Evolutionary conservation across 2,797 vertebrate genomes (phyloP).

Genomic region (Tapera naevia): DNA sequence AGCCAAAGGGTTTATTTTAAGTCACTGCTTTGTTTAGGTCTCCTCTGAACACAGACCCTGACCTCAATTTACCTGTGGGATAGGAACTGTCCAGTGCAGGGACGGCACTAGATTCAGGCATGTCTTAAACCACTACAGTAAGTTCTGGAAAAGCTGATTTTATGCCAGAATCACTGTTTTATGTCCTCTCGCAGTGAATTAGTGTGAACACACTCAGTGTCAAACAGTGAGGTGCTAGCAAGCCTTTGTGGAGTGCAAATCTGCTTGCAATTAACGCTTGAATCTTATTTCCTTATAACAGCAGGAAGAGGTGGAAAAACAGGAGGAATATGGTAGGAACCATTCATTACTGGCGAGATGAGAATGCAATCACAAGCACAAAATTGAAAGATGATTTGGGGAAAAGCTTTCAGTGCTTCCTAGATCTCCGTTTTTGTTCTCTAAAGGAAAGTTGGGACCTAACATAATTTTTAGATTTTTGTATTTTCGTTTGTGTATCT

Average conservation of each 20-base stretch:
- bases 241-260: neutral
- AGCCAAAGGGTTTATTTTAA: neutral
- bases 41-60: neutral
- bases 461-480: no score
- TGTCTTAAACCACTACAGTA: neutral
- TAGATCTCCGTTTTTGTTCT: neutral
- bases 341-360: neutral
- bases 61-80: neutral
- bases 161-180: neutral
- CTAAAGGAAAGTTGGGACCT: fast-evolving
- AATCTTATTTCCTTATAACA: neutral
- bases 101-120: neutral
- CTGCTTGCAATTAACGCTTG: neutral
- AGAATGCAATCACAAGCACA: neutral
- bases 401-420: neutral
- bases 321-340: neutral
- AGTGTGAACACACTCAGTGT: neutral
- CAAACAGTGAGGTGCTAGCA: fast-evolving
- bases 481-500: neutral
- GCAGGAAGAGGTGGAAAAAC: neutral
- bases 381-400: neutral
- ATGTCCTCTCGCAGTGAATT: neutral
- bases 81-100: neutral
- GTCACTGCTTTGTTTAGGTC: neutral
- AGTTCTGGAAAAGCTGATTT: neutral